Percentiles rank a stretch among this genome's conserved stretches.
Conservation (phyloP, 2,113 vertebrate genomes). For the Cochlearius cochlearius region DNA sequence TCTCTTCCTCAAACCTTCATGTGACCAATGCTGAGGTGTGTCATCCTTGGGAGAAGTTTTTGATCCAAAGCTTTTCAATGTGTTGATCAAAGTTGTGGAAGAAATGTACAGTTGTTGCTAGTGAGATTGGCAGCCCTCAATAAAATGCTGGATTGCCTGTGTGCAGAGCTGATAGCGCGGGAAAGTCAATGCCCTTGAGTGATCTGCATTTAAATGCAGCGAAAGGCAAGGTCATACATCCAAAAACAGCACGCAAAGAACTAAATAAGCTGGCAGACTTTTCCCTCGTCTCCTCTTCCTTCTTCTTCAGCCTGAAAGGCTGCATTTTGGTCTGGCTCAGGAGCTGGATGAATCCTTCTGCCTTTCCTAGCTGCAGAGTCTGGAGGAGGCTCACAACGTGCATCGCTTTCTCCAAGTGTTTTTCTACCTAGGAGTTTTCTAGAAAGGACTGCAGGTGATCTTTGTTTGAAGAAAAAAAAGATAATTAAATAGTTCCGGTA, state of each 20-base stretch:
- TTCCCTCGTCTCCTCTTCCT: neutral
- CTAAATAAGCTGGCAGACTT: neutral
- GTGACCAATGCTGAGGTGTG: neutral
- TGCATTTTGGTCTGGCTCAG: neutral
- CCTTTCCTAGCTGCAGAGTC: neutral
- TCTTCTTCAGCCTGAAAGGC: neutral
- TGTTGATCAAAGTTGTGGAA: neutral
- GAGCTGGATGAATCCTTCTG: neutral
- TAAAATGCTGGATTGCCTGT: neutral
- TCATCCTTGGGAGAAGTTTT: neutral
- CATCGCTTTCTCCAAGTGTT: neutral
- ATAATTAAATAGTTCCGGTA: neutral
- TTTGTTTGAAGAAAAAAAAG: neutral
- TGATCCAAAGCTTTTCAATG: neutral
- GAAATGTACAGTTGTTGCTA: neutral
- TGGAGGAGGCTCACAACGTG: neutral
- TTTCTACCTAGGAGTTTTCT: neutral
- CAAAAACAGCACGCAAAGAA: neutral
- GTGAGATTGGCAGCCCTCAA: neutral
- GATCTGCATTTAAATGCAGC: neutral
- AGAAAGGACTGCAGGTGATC: neutral
- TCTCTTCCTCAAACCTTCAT: neutral
- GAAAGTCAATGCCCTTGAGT: neutral
- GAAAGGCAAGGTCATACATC: neutral
- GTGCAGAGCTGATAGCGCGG: neutral